Conservation (phyloP, 2,888 invertebrate species). For the Chrysodeixis includens region DNA sequence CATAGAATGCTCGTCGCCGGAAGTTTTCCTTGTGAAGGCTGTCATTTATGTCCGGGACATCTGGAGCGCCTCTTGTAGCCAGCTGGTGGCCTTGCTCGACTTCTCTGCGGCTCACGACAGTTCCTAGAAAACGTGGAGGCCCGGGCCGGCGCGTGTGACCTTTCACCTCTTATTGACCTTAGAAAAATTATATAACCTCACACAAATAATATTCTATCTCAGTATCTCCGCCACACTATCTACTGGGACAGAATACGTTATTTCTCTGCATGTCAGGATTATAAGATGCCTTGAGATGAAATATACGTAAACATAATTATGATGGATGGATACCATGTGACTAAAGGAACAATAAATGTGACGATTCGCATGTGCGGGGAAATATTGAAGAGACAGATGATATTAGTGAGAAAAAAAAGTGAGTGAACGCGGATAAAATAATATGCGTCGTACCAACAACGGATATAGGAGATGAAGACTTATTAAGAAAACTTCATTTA, state of each 20-base stretch:
- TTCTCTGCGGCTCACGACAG: slow-evolving; percentile 62
- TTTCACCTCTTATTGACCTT: slow-evolving; percentile 66
- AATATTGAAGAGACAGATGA: too few species aligned
- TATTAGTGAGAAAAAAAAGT: background rate
- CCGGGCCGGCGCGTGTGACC: slow-evolving; percentile 66
- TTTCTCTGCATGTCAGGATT: background rate
- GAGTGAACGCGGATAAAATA: background rate
- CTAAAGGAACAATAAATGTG: background rate
- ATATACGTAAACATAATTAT: background rate
- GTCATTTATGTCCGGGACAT: slow-evolving; percentile 75
- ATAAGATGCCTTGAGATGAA: background rate
- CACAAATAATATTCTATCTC: background rate
- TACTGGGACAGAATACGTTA: slow-evolving; percentile 4
- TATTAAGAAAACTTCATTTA: background rate
- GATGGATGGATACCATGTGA: background rate
- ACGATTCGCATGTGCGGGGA: background rate
- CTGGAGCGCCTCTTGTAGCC: slow-evolving; percentile 60
- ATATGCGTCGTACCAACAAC: background rate
- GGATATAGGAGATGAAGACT: too few species aligned
- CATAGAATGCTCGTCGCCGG: slow-evolving; percentile 51
- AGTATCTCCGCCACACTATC: background rate
- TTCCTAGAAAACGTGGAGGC: slow-evolving; percentile 35
- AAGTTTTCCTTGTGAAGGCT: slow-evolving; percentile 46
- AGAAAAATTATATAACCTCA: background rate
- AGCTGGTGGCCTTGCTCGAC: slow-evolving; percentile 75